A percentile compares a stretch with the other conserved stretches of the same genome.
phyloP scores from a whole-genome alignment of 2,797 vertebrate genomes.

The Acrocephalus scirpaceus region DNA sequence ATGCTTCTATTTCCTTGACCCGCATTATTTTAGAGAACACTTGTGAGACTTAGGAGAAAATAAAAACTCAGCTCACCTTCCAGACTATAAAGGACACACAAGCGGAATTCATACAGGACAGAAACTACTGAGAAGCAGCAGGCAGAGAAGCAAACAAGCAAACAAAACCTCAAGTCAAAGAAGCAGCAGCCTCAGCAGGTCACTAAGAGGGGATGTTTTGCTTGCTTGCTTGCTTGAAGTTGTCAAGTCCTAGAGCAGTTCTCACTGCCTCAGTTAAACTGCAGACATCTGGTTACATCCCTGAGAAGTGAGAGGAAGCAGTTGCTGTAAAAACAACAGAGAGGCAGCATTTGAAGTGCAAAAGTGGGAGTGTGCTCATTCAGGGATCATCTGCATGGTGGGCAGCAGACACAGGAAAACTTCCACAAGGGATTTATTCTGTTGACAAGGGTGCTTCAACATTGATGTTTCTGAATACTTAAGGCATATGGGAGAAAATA shows the following conservation, averaged over 20 bases:
- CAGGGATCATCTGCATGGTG: not conserved
- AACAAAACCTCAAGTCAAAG: slow-evolving; percentile 17
- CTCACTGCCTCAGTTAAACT: slow-evolving; percentile 33
- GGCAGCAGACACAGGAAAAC: not conserved
- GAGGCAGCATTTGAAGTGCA: not conserved
- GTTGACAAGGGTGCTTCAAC: not conserved
- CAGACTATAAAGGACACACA: not conserved
- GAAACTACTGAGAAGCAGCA: not conserved
- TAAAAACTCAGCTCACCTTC: not conserved
- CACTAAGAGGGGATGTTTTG: not conserved
- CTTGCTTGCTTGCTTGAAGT: not conserved
- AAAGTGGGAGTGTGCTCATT: not conserved
- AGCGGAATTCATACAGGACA: not conserved
- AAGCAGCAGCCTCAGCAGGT: not conserved
- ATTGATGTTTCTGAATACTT: not conserved
- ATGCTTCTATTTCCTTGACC: not conserved
- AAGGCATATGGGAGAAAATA: not conserved
- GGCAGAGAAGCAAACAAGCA: slow-evolving; percentile 17
- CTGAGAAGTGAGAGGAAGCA: not conserved
- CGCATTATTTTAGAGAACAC: slow-evolving; percentile 3
- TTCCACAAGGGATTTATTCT: not conserved
- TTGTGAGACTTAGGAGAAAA: slow-evolving; percentile 1
- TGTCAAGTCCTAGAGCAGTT: slow-evolving; percentile 19
- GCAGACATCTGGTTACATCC: not conserved
- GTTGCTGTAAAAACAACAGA: not conserved